A percentile compares a stretch with the other conserved stretches of the same genome.
Evolutionary conservation across 2,888 invertebrate genomes (phyloP).

Genomic region (Tachina fera): DNA sequence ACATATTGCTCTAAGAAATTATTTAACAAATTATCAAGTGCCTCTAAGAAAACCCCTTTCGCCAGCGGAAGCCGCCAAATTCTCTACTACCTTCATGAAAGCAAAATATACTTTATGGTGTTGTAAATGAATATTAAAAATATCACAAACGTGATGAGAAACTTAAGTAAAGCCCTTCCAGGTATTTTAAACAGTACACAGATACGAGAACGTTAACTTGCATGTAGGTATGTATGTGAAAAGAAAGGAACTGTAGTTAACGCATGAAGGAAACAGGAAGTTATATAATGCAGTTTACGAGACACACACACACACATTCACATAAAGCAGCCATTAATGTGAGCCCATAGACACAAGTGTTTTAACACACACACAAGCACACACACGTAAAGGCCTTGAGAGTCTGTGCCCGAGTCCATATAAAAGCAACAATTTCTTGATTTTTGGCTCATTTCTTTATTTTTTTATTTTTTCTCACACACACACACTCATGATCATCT

Average conservation of each 20-base stretch:
- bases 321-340: slow-evolving; percentile 32
- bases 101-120: too few species aligned
- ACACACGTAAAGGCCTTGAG: neutral
- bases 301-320: slow-evolving; percentile 8
- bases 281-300: slow-evolving; percentile 45
- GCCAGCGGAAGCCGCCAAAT: too few species aligned
- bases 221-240: neutral
- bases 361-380: slow-evolving; percentile 3
- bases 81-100: too few species aligned
- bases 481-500: neutral
- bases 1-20: too few species aligned
- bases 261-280: slow-evolving; percentile 42
- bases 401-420: neutral
- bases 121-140: neutral
- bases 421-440: slow-evolving; percentile 54
- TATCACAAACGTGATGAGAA: neutral
- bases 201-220: slow-evolving; percentile 11
- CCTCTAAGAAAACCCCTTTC: too few species aligned
- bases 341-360: slow-evolving; percentile 36
- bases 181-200: neutral
- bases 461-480: neutral
- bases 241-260: neutral
- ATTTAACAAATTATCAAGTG: too few species aligned
- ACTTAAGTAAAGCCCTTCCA: neutral
- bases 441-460: slow-evolving; percentile 12